These are phyloP conservation scores for Heptranchias perlo DNA, from an alignment of 2,113 vertebrate genomes.

Conservation along the genomic window DNA sequence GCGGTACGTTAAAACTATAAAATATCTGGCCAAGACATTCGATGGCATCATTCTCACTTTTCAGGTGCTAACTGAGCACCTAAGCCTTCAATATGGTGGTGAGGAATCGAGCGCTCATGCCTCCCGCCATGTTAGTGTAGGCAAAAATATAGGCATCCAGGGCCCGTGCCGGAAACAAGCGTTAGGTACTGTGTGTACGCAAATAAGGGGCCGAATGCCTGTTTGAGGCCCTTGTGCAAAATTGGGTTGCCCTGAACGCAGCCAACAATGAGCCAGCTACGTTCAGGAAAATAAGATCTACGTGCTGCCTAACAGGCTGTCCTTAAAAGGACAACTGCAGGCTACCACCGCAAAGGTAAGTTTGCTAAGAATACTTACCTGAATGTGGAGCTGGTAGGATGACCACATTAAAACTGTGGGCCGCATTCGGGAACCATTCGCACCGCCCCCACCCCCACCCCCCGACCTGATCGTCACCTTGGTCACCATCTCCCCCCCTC, in stretches of 20 bases:
- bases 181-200: background rate
- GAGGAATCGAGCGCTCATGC: background rate
- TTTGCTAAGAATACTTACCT: background rate
- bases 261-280: no score
- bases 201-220: background rate
- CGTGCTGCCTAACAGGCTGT: background rate
- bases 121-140: background rate
- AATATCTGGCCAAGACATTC: background rate
- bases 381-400: background rate
- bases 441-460: background rate
- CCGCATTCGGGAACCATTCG: no score
- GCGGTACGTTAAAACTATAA: background rate
- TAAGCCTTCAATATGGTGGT: background rate
- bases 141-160: background rate
- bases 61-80: background rate
- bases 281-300: background rate
- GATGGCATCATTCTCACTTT: background rate
- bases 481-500: no score
- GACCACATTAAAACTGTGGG: background rate
- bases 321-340: no score
- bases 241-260: background rate
- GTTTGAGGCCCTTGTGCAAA: background rate
- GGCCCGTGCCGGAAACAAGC: background rate
- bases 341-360: background rate
- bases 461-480: background rate